Evolutionary conservation across 2,113 vertebrate species (phyloP).

Genomic region (Candoia aspera): DNA sequence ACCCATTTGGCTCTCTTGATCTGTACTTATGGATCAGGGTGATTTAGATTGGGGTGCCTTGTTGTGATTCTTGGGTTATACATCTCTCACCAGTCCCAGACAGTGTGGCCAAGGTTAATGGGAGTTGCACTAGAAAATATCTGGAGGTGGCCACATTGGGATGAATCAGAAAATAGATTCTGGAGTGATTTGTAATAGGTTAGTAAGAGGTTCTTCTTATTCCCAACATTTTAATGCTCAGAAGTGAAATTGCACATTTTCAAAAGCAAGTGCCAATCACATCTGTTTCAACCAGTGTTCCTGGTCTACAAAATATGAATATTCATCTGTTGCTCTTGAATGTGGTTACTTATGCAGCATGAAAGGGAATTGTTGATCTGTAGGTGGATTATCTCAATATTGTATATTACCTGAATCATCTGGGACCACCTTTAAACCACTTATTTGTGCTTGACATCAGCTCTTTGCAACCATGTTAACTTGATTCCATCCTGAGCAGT

Average conservation of each 20-base stretch:
- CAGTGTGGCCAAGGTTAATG: neutral
- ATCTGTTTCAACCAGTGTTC: neutral
- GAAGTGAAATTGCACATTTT: neutral
- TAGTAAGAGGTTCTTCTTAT: neutral
- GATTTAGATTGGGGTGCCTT: neutral
- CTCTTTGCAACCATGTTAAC: neutral
- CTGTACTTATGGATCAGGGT: neutral
- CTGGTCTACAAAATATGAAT: neutral
- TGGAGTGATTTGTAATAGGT: neutral
- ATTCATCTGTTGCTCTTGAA: neutral
- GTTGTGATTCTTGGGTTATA: neutral
- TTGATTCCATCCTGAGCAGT: neutral
- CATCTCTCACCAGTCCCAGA: neutral
- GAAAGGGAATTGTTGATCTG: neutral
- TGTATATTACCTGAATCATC: neutral
- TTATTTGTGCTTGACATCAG: too few relatives aligned
- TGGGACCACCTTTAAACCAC: neutral
- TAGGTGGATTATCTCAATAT: neutral
- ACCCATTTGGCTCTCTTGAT: neutral
- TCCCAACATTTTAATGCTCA: neutral
- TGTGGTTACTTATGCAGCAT: neutral
- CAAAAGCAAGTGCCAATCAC: neutral
- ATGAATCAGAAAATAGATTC: neutral
- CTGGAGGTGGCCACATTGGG: neutral
- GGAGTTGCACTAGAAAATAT: neutral